Base-by-base conservation (phyloP, 1,140 invertebrate species). In the Anoplolepis gracilipes region DNA sequence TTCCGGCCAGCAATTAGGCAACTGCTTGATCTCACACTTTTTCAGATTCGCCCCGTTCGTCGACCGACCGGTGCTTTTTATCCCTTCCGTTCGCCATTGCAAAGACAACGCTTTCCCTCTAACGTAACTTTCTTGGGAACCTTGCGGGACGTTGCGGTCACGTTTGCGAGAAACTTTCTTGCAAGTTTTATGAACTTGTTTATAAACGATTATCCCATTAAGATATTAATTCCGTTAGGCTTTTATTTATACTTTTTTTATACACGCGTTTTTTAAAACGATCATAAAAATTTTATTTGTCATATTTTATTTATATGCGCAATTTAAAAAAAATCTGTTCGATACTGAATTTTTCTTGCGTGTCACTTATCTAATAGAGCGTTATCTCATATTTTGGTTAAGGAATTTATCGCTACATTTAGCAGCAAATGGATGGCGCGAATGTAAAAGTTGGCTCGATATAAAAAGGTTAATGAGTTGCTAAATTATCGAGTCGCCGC, bases 1-100 rank as follows among this genome's bases (percentile, higher is more conserved):
- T 87, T 85, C 55, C 53, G 73, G 42, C 28, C 53, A 59, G 85
- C 88, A 90, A 90, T 90, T 90, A 90, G 78, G 42, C 61, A 67
- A 72, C 76, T 81, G 64, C 84, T 90, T 79, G 84, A 82, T 87
- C 76, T 87, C 59, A 49, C 39, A 73, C 59, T 59, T 88, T 82
- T 84, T 81, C 42, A 33, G 57, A 59, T 65, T 81, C 61, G 46
- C 16, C 36, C 36, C 61, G 13, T 67, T 25, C 1, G 16, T 33
- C 36, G 22, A 49, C 22, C 61, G 22, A n/a, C 30, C 65, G 19
- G 25, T 22, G 42, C 59, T 67, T 28, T 67, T 49, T 67, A n/a
- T 57, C 62, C 16, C 75, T 49, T 28, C 53, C 76, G 36, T 61
- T 85, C 39, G 28, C 22, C 62, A 49, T 57, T 53, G 73, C 61